phyloP scores from a whole-genome alignment of 1,140 invertebrate genomes.

The Neodiprion pinetum region DNA sequence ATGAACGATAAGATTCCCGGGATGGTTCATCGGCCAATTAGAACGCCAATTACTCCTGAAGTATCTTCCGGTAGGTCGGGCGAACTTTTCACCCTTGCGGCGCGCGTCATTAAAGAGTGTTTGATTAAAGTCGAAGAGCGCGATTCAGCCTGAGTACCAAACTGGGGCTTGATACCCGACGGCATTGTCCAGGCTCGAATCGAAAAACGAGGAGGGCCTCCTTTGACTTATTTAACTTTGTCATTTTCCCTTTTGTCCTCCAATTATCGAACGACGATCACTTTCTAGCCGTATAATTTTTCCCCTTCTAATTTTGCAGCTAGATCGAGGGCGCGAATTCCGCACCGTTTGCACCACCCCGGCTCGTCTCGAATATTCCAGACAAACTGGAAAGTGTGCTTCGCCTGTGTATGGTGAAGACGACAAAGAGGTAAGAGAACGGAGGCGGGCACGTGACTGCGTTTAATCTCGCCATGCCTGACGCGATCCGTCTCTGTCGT shows the following conservation, averaged over 20 bases:
- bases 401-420: not conserved
- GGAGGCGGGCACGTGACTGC: not conserved
- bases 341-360: no score
- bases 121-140: not conserved
- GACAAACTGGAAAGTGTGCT: not conserved
- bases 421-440: not conserved
- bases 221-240: constrained; percentile 2
- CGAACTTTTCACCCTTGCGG: not conserved
- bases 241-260: not conserved
- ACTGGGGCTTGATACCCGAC: not conserved
- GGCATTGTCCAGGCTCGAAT: not conserved
- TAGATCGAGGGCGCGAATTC: not conserved
- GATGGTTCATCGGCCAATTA: constrained; percentile 1
- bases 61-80: not conserved
- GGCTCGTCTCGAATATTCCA: not conserved
- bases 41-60: not conserved
- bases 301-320: not conserved
- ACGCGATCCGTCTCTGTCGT: constrained; percentile 30
- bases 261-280: not conserved
- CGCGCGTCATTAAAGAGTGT: not conserved
- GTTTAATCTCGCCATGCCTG: constrained; percentile 30
- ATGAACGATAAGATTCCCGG: not conserved
- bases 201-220: not conserved
- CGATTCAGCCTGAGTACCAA: not conserved
- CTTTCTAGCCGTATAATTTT: not conserved